Base-by-base conservation (phyloP, 1,140 invertebrate genomes). In the Hestina assimilis region DNA sequence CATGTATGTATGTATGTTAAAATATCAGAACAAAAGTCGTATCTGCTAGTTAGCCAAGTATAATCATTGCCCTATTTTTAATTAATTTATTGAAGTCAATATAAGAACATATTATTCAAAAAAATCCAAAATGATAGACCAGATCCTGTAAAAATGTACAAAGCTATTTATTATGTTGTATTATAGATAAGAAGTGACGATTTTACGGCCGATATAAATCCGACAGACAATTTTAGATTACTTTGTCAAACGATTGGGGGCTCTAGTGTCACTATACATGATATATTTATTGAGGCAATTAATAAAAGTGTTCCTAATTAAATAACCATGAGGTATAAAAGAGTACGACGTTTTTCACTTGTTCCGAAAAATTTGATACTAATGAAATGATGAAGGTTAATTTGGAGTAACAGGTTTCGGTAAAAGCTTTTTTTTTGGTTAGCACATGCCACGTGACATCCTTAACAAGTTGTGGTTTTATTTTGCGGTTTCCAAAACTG, bases 401-500 rank as follows among this genome's bases (percentile, higher is more conserved):
- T 35, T 48, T 33, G 12, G 29, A 35, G 4, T 53, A 59, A 59
- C 48, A 47, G 57, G 48, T 52, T 52, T 31, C 15, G 12, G 24
- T 14, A 15, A 35, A 35, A n/a, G 14, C 0, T 2, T 35, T 38
- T 38, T 51, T 68, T 75, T 67, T 66, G 75, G 60, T 58, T 48
- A 43, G 40, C 54, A 61, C 58, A 65, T 42, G 75, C 65, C 78
- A 72, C 69, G 73, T 71, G 78, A 72, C 61, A 55, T 63, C 26
- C 58, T 72, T 72, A 74, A 74, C 73, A 66, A 57, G 47, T 46
- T 82, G 80, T 66, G 79, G 80, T 83, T 79, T 78, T 73, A 76
- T 76, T 75, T 72, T 71, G 71, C 59, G 79, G 83, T 86, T 79
- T 67, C 71, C 70, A 56, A 81, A 84, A 81, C 66, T 58, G 56